Evolutionary conservation across 1,140 invertebrate genomes (phyloP).

Genomic region (Trissolcus basalis): DNA sequence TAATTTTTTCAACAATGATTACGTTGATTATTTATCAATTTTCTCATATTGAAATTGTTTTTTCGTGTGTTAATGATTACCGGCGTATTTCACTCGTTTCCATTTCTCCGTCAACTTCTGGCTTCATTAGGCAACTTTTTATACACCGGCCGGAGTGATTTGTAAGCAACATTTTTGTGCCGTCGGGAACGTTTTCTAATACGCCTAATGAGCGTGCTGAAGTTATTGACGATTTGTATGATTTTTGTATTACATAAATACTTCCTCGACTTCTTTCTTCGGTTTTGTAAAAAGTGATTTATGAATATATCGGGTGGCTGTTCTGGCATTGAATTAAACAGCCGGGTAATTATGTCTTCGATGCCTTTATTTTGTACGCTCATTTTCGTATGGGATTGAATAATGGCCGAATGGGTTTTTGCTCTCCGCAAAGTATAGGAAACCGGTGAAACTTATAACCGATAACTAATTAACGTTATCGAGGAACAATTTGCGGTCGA

Average conservation of each 20-base stretch:
- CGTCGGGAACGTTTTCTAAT: slow-evolving; percentile 18
- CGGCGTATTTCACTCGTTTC: slow-evolving; percentile 9
- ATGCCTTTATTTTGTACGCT: slow-evolving; percentile 1
- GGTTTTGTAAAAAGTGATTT: slow-evolving; percentile 30
- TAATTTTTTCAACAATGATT: not conserved
- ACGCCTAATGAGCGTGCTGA: slow-evolving; percentile 31
- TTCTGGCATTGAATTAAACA: slow-evolving; percentile 13
- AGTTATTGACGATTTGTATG: slow-evolving; percentile 35
- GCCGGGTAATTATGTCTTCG: slow-evolving; percentile 11
- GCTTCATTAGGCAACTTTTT: slow-evolving; percentile 42
- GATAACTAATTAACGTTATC: not conserved
- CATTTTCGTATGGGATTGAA: slow-evolving; percentile 6
- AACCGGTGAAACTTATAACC: not conserved
- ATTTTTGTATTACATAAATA: slow-evolving; percentile 43
- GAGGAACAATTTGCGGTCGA: not conserved
- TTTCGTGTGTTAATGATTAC: not conserved
- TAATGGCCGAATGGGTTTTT: slow-evolving; percentile 16
- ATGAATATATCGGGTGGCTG: slow-evolving; percentile 24
- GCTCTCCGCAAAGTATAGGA: not conserved
- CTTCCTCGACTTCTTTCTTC: slow-evolving; percentile 32
- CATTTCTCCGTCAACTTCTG: slow-evolving; percentile 11
- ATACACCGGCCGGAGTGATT: slow-evolving; percentile 15
- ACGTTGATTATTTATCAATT: not conserved
- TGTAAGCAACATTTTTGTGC: slow-evolving; percentile 29
- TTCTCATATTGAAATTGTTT: slow-evolving; percentile 1